phyloP scores from a whole-genome alignment of 2,113 vertebrate species.

The Odocoileus hemionus region DNA sequence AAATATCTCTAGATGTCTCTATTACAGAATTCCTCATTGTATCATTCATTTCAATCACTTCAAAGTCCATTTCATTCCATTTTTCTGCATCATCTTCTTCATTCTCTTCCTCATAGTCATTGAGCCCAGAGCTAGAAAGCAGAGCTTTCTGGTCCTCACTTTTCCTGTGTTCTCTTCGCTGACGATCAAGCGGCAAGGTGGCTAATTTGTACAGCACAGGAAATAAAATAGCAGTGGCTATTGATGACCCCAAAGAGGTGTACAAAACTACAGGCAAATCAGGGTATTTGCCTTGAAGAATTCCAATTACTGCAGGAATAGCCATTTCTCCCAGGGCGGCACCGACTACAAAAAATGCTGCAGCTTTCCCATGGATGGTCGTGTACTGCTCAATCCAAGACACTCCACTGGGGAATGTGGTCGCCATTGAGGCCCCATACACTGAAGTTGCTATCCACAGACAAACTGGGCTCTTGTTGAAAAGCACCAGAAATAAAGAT shows the following conservation, averaged over 20 bases:
- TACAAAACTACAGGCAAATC: slow-evolving; percentile 87
- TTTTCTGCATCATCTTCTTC: slow-evolving; percentile 75
- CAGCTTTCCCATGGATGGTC: slow-evolving; percentile 81
- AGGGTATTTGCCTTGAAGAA: slow-evolving; percentile 81
- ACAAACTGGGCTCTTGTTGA: slow-evolving; percentile 58
- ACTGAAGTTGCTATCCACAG: slow-evolving; percentile 86
- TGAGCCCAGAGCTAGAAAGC: slow-evolving; percentile 76
- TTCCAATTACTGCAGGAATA: slow-evolving; percentile 85
- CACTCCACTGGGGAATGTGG: slow-evolving; percentile 92
- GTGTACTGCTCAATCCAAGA: slow-evolving; percentile 97
- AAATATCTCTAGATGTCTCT: slow-evolving; percentile 49
- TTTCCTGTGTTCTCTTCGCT: slow-evolving; percentile 63
- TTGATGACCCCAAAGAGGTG: slow-evolving; percentile 78
- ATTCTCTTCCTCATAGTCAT: slow-evolving; percentile 81
- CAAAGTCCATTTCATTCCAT: slow-evolving; percentile 91
- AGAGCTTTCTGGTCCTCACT: slow-evolving; percentile 85
- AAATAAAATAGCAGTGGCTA: slow-evolving; percentile 87
- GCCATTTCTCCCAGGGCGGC: slow-evolving; percentile 94
- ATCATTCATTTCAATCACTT: slow-evolving; percentile 90
- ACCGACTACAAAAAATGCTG: slow-evolving; percentile 88
- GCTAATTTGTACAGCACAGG: slow-evolving; percentile 92
- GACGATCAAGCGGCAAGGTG: slow-evolving; percentile 41
- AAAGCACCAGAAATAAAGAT: slow-evolving; percentile 84
- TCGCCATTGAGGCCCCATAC: slow-evolving; percentile 93
- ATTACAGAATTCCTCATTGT: slow-evolving; percentile 72